These are phyloP conservation scores for Pseudopodoces humilis DNA, from an alignment of 2,113 vertebrate genomes.

Conservation along the genomic window DNA sequence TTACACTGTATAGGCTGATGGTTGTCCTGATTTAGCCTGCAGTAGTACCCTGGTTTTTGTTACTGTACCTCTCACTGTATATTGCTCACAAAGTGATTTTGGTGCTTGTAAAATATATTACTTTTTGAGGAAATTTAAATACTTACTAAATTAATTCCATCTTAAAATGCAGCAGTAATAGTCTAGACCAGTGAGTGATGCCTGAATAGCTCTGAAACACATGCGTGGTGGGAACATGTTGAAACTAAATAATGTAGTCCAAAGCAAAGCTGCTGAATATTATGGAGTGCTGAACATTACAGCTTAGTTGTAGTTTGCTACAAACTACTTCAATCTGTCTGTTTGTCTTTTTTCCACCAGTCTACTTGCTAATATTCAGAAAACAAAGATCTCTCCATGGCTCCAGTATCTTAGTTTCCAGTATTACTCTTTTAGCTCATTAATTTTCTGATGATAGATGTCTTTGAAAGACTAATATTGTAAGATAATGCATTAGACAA, in stretches of 20 bases:
- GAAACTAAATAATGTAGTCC: neutral
- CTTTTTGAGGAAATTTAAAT: neutral
- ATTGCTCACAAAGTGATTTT: neutral
- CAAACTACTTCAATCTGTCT: fast-evolving
- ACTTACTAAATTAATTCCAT: neutral
- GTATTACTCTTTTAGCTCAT: neutral
- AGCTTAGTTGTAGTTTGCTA: neutral
- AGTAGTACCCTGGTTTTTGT: neutral
- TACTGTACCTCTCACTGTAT: fast-evolving
- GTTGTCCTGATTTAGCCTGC: neutral
- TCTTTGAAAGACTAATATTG: neutral
- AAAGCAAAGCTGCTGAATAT: neutral
- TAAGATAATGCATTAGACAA: neutral
- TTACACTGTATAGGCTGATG: neutral
- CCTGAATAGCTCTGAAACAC: neutral
- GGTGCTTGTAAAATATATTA: neutral
- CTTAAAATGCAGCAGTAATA: neutral
- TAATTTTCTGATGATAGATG: neutral
- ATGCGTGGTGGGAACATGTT: neutral
- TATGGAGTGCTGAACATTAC: neutral
- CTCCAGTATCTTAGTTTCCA: neutral
- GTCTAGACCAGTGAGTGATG: neutral
- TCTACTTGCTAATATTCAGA: neutral
- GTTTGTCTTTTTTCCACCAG: neutral
- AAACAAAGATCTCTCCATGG: neutral